Evolutionary conservation across 2,113 vertebrate species (phyloP).

Genomic region (Pelecanoides urinatrix): DNA sequence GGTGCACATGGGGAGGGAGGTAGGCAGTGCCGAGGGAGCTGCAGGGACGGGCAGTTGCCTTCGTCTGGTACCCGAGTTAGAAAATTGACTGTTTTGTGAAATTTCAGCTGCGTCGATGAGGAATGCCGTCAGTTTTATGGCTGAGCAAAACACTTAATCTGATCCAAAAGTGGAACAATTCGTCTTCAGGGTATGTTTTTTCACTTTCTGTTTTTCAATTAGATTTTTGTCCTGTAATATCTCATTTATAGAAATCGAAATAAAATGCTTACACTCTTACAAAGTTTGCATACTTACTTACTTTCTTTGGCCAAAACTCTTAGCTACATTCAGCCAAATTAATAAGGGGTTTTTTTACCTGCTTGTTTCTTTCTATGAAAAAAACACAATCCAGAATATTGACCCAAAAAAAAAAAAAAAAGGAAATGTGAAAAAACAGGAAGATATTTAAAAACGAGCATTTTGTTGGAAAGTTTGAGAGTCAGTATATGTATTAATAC

Average conservation of each 20-base stretch:
- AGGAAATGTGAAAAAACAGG: neutral
- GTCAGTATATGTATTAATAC: neutral
- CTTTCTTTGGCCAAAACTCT: neutral
- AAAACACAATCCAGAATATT: neutral
- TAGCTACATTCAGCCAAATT: neutral
- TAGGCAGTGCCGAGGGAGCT: rapidly evolving
- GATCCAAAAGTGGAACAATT: neutral
- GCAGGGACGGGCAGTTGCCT: neutral
- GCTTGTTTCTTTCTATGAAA: neutral
- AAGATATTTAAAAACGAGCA: rapidly evolving
- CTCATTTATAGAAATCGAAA: neutral
- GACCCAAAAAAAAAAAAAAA: neutral
- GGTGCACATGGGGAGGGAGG: rapidly evolving
- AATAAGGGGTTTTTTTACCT: neutral
- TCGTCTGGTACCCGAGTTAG: rapidly evolving
- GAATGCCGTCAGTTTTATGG: too few relatives aligned
- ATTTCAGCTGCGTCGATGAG: rapidly evolving
- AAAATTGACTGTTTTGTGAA: rapidly evolving
- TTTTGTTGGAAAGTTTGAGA: neutral
- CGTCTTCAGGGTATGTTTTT: too few relatives aligned
- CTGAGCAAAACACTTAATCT: neutral
- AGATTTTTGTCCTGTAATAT: neutral
- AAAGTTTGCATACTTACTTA: neutral
- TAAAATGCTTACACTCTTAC: neutral
- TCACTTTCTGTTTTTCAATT: rapidly evolving